A percentile compares a stretch with the other conserved stretches of the same genome.
Evolutionary conservation across 2,888 invertebrate species (phyloP).

Genomic region (Phyto melanocephala): DNA sequence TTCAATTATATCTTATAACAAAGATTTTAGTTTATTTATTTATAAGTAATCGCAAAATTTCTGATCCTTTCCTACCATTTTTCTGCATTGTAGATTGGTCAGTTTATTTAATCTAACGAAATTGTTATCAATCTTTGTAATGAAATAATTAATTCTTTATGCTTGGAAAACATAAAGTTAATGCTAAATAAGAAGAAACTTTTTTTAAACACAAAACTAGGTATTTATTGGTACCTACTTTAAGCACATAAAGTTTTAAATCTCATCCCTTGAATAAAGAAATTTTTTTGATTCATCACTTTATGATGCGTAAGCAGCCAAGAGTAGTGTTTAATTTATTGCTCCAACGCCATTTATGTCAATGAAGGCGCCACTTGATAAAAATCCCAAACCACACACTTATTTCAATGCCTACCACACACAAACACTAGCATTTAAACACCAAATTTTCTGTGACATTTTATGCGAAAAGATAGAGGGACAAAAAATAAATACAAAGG

Average conservation of each 20-base stretch:
- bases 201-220: neutral
- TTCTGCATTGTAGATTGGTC: too few relatives aligned
- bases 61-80: too few relatives aligned
- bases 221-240: slow-evolving; percentile 39
- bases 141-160: too few relatives aligned
- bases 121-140: too few relatives aligned
- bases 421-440: slow-evolving; percentile 12
- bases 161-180: too few relatives aligned
- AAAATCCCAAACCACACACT: slow-evolving; percentile 8
- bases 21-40: too few relatives aligned
- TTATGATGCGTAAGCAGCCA: slow-evolving; percentile 37
- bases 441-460: slow-evolving; percentile 18
- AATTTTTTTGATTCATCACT: slow-evolving; percentile 44
- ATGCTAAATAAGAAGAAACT: neutral
- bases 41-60: too few relatives aligned
- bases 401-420: neutral
- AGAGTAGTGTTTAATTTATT: slow-evolving; percentile 54
- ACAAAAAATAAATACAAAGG: neutral
- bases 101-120: too few relatives aligned
- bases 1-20: too few relatives aligned
- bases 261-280: neutral
- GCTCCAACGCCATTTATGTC: slow-evolving; percentile 52
- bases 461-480: slow-evolving; percentile 4
- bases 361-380: slow-evolving; percentile 55
- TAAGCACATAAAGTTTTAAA: slow-evolving; percentile 3